Evolutionary conservation across 2,888 invertebrate species (phyloP), one percentile per base, ranked within the genome.

Genomic region (Leptothorax acervorum): DNA sequence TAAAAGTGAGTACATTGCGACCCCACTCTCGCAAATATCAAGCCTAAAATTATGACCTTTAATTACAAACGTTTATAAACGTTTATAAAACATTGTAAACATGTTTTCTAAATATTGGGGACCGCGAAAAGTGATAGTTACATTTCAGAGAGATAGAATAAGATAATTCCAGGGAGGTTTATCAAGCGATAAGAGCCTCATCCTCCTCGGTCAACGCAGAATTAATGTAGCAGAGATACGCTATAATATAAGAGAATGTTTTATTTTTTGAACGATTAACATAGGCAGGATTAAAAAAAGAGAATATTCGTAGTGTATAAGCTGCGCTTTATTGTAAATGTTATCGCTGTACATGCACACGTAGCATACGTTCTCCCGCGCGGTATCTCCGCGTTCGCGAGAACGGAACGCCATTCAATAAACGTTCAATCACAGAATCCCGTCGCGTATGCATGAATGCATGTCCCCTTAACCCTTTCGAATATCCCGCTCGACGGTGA

Each of bases 181-280:
- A 28, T 45, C 9, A 6, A 0, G 28, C 18, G 42, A 60, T 28
- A 60, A 66, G 45, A 74, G 3, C 3, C 28, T 60, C 28, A 2
- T 65, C 1, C 2, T 31, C 31, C 31, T 55, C 31, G 31, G 0
- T n/a, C 23, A n/a, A 28, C 28, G 0, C 18, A 23, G 31, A 48
- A 31, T 28, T 48, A 57, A 57, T 31, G 9, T 76, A 57, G 45
- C 15, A 35, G n/a, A 63, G 4, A 6, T 53, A 28, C 15, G 39
- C 12, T 68, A 15, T 28, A 31, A 68, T 68, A 15, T 28, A 31
- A 68, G 57, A 23, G 15, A 55, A 39, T 18, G 28, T 3, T 57
- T 31, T 68, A 68, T 35, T 78, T 55, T 45, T 78, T 42, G 12
- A 66, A 45, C 15, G 12, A 76, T 3, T 66, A 35, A 66, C 31